Evolutionary conservation across 2,888 invertebrate genomes (phyloP).

Genomic region (Barypeithes pellucidus): DNA sequence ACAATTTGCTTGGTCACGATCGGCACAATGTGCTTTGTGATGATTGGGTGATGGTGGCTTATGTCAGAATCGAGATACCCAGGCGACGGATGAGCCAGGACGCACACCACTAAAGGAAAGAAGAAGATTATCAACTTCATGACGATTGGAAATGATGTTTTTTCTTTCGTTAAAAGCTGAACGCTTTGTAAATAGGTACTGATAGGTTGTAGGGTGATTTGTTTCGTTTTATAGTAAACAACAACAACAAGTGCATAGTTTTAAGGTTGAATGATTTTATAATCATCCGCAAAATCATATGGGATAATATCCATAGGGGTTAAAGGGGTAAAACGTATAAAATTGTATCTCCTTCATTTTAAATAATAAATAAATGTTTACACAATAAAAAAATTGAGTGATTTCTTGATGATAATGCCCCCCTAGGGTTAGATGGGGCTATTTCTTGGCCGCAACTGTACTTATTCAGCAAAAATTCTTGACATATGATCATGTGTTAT

Average conservation of each 20-base stretch:
- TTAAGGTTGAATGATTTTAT: not conserved
- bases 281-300: not conserved
- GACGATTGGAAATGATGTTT: not conserved
- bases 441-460: too few relatives aligned
- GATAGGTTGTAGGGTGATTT: not conserved
- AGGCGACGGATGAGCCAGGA: constrained; percentile 9
- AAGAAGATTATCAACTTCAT: constrained; percentile 21
- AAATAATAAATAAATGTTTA: too few relatives aligned
- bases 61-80: constrained; percentile 4
- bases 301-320: not conserved
- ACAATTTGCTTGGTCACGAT: constrained; percentile 23
- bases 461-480: too few relatives aligned
- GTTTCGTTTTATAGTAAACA: constrained; percentile 5
- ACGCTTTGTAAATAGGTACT: not conserved
- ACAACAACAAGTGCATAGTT: not conserved
- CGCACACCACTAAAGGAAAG: constrained; percentile 18
- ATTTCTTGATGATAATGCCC: too few relatives aligned
- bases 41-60: constrained; percentile 14
- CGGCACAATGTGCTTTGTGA: constrained; percentile 26
- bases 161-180: not conserved
- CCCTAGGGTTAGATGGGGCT: too few relatives aligned
- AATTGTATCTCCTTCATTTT: too few relatives aligned
- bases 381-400: too few relatives aligned
- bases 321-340: not conserved
- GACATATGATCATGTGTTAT: too few relatives aligned